Conservation (phyloP, 2,888 invertebrate species). For the Diarsia brunnea region DNA sequence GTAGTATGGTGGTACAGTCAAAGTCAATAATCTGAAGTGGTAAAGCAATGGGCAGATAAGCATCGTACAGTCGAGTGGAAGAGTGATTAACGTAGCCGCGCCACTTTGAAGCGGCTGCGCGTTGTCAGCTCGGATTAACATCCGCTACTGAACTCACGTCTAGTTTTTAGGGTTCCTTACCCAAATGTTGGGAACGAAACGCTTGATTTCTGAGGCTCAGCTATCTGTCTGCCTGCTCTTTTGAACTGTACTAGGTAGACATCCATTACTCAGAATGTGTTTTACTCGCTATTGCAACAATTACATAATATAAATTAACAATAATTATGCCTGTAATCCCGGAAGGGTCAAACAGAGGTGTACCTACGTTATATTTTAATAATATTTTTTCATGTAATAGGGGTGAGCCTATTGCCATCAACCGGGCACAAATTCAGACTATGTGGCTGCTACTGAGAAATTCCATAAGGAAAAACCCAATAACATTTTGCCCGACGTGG, state of each 20-base stretch:
- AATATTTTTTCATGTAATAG: no score
- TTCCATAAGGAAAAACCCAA: no score
- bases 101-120: constrained; percentile 70
- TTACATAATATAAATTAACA: no score
- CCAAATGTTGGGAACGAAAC: background rate
- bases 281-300: background rate
- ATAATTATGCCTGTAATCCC: no score
- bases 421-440: no score
- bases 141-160: constrained; percentile 70
- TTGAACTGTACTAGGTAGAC: background rate
- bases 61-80: constrained; percentile 84
- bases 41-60: constrained; percentile 80
- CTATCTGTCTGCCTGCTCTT: no score
- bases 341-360: no score
- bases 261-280: background rate
- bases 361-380: no score
- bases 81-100: constrained; percentile 80
- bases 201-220: no score
- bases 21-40: constrained; percentile 80
- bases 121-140: constrained; percentile 75
- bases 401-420: no score
- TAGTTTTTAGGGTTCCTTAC: constrained; percentile 44
- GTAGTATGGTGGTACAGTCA: constrained; percentile 75
- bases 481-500: no score
- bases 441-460: no score